phyloP scores from a whole-genome alignment of 1,140 invertebrate genomes.

The Papilio polyxenes region DNA sequence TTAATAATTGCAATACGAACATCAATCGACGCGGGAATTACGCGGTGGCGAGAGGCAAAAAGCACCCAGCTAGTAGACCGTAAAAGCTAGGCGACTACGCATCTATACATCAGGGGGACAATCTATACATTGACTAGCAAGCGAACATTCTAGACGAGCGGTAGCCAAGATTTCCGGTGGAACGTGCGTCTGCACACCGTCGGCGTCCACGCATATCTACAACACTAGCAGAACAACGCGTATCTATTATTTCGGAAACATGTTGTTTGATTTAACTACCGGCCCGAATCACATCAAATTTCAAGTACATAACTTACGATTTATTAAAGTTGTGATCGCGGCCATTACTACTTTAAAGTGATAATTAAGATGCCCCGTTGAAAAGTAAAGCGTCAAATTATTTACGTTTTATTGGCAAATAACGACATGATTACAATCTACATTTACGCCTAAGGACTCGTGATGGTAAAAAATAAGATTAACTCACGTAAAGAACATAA shows the following conservation, averaged over 20 bases:
- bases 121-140: constrained; percentile 69
- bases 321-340: constrained; percentile 10
- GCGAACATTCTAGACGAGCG: constrained; percentile 69
- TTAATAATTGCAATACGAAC: constrained; percentile 35
- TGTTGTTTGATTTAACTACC: not conserved
- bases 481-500: constrained; percentile 17
- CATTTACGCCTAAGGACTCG: constrained; percentile 13
- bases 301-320: constrained; percentile 8
- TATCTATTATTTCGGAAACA: not conserved
- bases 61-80: constrained; percentile 60
- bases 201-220: constrained; percentile 48
- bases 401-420: constrained; percentile 23
- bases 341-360: not conserved
- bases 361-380: constrained; percentile 7
- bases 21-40: constrained; percentile 50
- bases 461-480: not conserved
- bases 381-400: not conserved
- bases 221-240: constrained; percentile 52
- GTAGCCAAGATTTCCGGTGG: constrained; percentile 73
- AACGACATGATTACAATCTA: constrained; percentile 24
- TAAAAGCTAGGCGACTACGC: constrained; percentile 61
- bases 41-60: constrained; percentile 53
- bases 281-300: not conserved
- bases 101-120: constrained; percentile 62
- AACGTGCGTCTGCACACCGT: constrained; percentile 46